phyloP scores from a whole-genome alignment of 2,113 vertebrate species.

The Macrotis lagotis region DNA sequence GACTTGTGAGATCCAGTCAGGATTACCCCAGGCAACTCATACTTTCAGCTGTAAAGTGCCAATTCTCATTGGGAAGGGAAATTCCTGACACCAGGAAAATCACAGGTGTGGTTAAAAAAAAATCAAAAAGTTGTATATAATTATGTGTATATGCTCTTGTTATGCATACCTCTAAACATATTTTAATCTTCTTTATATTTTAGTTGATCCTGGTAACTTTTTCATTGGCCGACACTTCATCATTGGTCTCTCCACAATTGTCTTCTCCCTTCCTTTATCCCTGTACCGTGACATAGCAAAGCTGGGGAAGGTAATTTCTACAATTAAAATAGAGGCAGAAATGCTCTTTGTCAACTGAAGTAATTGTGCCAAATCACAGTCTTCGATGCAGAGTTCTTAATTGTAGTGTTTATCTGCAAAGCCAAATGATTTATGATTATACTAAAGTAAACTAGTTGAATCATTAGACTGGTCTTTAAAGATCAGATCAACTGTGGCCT shows the following conservation, averaged over 20 bases:
- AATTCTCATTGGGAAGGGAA: neutral
- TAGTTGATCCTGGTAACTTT: conserved; percentile 88
- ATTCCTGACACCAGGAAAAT: neutral
- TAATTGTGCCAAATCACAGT: conserved; percentile 15
- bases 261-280: conserved; percentile 92
- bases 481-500: neutral
- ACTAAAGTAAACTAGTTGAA: conserved; percentile 26
- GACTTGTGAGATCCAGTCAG: neutral
- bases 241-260: conserved; percentile 88
- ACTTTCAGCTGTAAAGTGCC: neutral
- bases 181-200: conserved; percentile 71
- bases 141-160: conserved; percentile 4
- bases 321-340: conserved; percentile 53
- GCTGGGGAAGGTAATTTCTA: conserved; percentile 91
- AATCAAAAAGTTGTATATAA: neutral
- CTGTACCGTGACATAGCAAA: conserved; percentile 91
- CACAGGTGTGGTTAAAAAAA: neutral
- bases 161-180: conserved; percentile 5
- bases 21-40: neutral
- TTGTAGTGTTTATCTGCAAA: conserved; percentile 2
- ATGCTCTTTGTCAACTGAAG: conserved; percentile 1
- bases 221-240: conserved; percentile 91
- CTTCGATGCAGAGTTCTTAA: conserved; percentile 52
- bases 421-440: conserved; percentile 36
- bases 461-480: neutral